phyloP scores from a whole-genome alignment of 2,113 vertebrate genomes.

The Tursiops truncatus region DNA sequence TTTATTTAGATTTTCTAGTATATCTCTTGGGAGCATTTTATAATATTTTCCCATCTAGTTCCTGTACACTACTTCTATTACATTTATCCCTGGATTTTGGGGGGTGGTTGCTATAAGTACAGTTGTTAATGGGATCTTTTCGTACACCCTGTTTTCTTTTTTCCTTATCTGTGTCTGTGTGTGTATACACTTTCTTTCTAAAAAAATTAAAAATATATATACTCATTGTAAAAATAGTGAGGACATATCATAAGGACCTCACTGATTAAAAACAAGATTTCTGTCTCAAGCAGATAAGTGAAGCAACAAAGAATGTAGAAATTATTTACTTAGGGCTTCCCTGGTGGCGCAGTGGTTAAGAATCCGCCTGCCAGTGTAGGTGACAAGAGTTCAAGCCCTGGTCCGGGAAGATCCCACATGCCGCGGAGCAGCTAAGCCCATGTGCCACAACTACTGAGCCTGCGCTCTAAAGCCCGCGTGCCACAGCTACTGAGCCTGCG shows the following conservation, averaged over 20 bases:
- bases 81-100: not conserved
- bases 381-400: too few relatives aligned
- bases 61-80: not conserved
- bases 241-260: not conserved
- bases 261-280: not conserved
- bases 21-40: not conserved
- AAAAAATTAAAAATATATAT: not conserved
- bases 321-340: not conserved
- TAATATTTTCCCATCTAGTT: not conserved
- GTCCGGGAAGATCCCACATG: too few relatives aligned
- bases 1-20: conserved; percentile 17
- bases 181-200: not conserved
- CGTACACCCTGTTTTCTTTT: not conserved
- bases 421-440: too few relatives aligned
- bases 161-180: not conserved
- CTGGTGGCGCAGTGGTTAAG: too few relatives aligned
- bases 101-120: not conserved
- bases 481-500: too few relatives aligned
- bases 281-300: not conserved
- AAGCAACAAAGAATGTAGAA: not conserved
- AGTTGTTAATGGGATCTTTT: not conserved
- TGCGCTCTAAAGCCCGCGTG: too few relatives aligned
- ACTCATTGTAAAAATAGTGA: not conserved
- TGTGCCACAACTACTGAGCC: too few relatives aligned
- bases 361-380: too few relatives aligned